These are phyloP conservation scores for Platichthys stellatus DNA, from an alignment of 2,113 vertebrate genomes.

Conservation along the genomic window DNA sequence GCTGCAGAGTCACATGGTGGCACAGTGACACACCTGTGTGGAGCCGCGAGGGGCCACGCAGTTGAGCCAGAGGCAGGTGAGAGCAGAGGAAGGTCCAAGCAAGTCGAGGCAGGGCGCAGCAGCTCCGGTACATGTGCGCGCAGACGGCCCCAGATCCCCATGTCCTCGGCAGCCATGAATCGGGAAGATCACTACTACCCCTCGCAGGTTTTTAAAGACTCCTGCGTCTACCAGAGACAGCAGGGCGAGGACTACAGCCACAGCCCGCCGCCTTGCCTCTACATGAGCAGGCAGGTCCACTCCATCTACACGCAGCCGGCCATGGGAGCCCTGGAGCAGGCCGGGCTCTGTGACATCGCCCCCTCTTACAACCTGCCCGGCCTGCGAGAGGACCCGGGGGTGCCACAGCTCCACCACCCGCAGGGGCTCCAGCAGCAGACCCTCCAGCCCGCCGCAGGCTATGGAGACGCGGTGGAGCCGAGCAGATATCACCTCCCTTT, in stretches of 20 bases:
- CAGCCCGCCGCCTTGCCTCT: constrained; percentile 93
- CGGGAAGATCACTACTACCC: constrained; percentile 92
- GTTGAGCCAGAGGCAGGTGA: constrained; percentile 75
- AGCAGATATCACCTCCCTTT: constrained; percentile 89
- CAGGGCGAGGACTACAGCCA: constrained; percentile 89
- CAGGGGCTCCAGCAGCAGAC: constrained; percentile 81
- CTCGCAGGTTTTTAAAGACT: constrained; percentile 92
- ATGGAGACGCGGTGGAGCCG: constrained; percentile 83
- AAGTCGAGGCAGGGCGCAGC: constrained; percentile 56
- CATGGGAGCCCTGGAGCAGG: constrained; percentile 86
- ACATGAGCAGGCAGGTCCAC: constrained; percentile 90
- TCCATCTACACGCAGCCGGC: constrained; percentile 80
- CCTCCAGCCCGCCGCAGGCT: constrained; percentile 82
- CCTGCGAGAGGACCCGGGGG: constrained; percentile 86
- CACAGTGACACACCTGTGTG: constrained; percentile 82
- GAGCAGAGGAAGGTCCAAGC: constrained; percentile 58
- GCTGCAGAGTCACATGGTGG: constrained; percentile 82
- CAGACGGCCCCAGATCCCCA: constrained; percentile 42
- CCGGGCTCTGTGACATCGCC: constrained; percentile 87
- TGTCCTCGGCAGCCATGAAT: constrained; percentile 87
- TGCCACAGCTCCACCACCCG: constrained; percentile 84
- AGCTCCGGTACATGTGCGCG: constrained; percentile 54
- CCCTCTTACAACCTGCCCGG: constrained; percentile 85
- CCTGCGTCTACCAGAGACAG: constrained; percentile 90
- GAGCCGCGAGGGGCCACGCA: constrained; percentile 60